Evolutionary conservation across 2,888 invertebrate species (phyloP), one percentile per base, ranked within the genome.

Genomic region (Limenitis camilla): DNA sequence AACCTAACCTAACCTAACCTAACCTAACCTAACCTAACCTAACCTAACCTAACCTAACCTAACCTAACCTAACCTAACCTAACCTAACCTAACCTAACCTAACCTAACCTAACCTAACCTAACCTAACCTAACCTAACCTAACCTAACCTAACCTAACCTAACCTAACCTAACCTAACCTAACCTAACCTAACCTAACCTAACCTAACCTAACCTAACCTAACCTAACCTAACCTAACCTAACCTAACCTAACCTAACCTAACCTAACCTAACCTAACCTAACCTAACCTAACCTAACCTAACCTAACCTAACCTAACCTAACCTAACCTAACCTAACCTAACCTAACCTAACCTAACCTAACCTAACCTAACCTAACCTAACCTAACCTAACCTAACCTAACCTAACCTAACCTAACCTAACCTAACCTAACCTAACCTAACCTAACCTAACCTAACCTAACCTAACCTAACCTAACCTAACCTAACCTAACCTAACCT

Each of bases 51-150:
- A 49, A 54, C 45, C 49, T 45, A 45, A 49, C 45, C 36, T 38
- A 27, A 28, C 32, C 36, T 36, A 45, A 54, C 44, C 49, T 49
- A 49, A 55, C 52, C 51, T 48, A 55, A 49, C 49, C 55, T 49
- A 52, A 52, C 49, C 48, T 46, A 51, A 52, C 52, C 52, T 48
- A 51, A 49, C 52, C 52, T 43, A 49, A 41, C 52, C 47, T 41
- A 53, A 51, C 49, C 59, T 56, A 56, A 59, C 56, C 59, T 56
- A 59, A 56, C 59, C 56, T 56, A 59, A 56, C 59, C 56, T 56
- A 59, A 56, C 59, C 54, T 54, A 56, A 56, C 56, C n/a, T n/a
- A n/a, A n/a, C 49, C 42, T 45, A 51, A 44, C 45, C 46, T 38
- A 42, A 36, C 49, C 36, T 41, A 60, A 62, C 47, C 39, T 39